These are phyloP conservation scores for Lasioglossum marginatum DNA, from an alignment of 2,888 invertebrate genomes.

Conservation along the genomic window DNA sequence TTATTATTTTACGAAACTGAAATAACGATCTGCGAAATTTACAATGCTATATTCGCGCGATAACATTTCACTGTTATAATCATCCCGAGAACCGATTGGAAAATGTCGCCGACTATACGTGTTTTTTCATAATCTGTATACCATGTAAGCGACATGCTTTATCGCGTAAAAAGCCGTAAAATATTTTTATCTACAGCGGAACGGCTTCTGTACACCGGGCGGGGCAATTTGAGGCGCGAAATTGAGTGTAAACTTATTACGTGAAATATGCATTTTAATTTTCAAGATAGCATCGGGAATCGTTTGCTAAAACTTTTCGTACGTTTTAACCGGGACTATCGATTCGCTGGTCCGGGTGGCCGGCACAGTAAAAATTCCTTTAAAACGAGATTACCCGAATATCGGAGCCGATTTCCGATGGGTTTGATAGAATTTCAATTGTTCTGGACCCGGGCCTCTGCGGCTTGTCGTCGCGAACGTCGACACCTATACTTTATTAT, in stretches of 20 bases:
- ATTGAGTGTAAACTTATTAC: conserved; percentile 24
- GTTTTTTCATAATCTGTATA: neutral
- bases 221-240: neutral
- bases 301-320: neutral
- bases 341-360: neutral
- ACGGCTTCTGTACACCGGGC: neutral
- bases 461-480: conserved; percentile 22
- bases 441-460: neutral
- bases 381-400: neutral
- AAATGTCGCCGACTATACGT: neutral
- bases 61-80: neutral
- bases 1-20: neutral
- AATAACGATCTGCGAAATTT: neutral
- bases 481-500: conserved; percentile 48
- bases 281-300: neutral
- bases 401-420: conserved; percentile 8
- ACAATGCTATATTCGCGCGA: neutral
- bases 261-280: conserved; percentile 15
- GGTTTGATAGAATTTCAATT: conserved; percentile 20
- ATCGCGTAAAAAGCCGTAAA: neutral
- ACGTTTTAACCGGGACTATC: neutral
- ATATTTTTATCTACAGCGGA: conserved; percentile 5
- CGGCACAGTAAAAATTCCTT: neutral
- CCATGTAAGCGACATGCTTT: neutral
- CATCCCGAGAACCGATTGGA: neutral